phyloP scores from a whole-genome alignment of 2,888 invertebrate genomes.

The Rhamnusium bicolor region DNA sequence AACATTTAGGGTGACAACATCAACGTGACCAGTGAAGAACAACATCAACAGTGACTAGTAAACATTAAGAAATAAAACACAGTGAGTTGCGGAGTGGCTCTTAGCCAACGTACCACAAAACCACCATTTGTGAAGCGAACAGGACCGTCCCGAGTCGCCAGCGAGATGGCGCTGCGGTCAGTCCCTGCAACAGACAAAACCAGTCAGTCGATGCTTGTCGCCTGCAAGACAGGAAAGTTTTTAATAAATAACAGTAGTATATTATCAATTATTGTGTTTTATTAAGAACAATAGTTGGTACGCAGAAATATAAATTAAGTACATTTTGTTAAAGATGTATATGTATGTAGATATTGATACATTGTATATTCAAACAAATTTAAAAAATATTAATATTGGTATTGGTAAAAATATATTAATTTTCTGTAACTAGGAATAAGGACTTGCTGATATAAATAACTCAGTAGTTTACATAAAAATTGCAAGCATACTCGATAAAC shows the following conservation, averaged over 20 bases:
- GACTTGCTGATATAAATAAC: no score
- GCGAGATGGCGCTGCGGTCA: conserved; percentile 71
- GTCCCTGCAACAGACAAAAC: conserved; percentile 71
- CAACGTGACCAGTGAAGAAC: conserved; percentile 65
- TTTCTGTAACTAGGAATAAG: no score
- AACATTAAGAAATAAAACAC: conserved; percentile 51
- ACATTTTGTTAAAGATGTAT: no score
- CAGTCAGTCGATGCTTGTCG: conserved; percentile 59
- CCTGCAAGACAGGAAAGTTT: conserved; percentile 43
- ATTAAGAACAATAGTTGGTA: no score
- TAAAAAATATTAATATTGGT: no score
- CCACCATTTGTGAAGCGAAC: conserved; percentile 70
- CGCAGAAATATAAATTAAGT: no score
- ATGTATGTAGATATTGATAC: no score
- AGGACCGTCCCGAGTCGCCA: conserved; percentile 71
- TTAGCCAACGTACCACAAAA: conserved; percentile 71
- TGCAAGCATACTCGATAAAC: no score
- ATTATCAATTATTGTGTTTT: neutral
- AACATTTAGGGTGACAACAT: conserved; percentile 67
- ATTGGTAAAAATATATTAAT: no score
- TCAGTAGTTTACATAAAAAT: no score
- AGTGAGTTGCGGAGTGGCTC: conserved; percentile 63
- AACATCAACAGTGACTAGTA: conserved; percentile 48
- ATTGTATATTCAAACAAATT: no score
- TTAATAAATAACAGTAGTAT: neutral